Percentiles rank a stretch among this genome's conserved stretches.
These are phyloP conservation scores for Andrena haemorrhoa DNA, from an alignment of 2,888 invertebrate genomes.

Conservation along the genomic window DNA sequence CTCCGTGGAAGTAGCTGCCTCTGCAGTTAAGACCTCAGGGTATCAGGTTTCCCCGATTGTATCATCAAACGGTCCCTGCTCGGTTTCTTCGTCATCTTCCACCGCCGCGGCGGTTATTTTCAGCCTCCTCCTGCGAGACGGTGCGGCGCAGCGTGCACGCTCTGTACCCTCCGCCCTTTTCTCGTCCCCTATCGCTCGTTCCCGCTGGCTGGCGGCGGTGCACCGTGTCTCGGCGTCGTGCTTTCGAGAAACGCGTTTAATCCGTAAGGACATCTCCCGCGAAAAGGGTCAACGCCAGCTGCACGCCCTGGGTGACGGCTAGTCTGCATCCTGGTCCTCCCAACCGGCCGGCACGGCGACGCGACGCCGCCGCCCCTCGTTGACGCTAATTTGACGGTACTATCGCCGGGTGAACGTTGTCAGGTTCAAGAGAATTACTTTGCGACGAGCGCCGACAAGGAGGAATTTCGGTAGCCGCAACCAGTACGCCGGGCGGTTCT, in stretches of 20 bases:
- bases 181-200: slow-evolving; percentile 23
- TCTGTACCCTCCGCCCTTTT: slow-evolving; percentile 3
- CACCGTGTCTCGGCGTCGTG: slow-evolving; percentile 45
- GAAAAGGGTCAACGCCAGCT: slow-evolving; percentile 70
- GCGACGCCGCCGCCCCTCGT: neutral
- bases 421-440: no score
- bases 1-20: slow-evolving; percentile 78
- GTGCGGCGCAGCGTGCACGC: slow-evolving; percentile 3
- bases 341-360: neutral
- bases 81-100: slow-evolving; percentile 74
- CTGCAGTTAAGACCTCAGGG: slow-evolving; percentile 80
- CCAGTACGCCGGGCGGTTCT: no score
- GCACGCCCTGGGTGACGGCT: slow-evolving; percentile 55
- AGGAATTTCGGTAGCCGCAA: no score
- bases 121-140: slow-evolving; percentile 43
- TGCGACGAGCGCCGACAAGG: no score
- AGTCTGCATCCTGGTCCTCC: slow-evolving; percentile 43
- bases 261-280: slow-evolving; percentile 74
- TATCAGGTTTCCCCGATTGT: slow-evolving; percentile 81
- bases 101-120: slow-evolving; percentile 50
- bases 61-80: slow-evolving; percentile 77
- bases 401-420: no score
- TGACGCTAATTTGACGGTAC: no score
- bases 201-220: slow-evolving; percentile 24
- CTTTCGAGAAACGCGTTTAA: slow-evolving; percentile 71